A percentile compares a stretch with the other conserved stretches of the same genome.
Evolutionary conservation across 2,797 vertebrate genomes (phyloP).

Genomic region (Octomys mimax): DNA sequence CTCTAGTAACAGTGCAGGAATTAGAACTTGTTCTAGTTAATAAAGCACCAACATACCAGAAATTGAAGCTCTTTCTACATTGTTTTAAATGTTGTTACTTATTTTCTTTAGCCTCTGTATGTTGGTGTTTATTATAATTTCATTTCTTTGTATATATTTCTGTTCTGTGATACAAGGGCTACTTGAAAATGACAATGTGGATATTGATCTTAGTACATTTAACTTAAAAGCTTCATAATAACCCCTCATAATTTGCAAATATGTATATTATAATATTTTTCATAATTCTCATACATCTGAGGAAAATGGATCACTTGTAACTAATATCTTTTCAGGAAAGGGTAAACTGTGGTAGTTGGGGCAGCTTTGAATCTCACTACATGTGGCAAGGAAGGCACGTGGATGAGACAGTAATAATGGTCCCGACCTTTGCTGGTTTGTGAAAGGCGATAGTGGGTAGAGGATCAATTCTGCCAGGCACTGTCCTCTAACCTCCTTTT

Average conservation of each 20-base stretch:
- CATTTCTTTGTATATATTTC: slow-evolving; percentile 50
- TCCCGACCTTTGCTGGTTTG: background rate
- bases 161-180: background rate
- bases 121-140: slow-evolving; percentile 47
- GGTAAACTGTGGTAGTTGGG: slow-evolving; percentile 2
- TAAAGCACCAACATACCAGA: slow-evolving; percentile 25
- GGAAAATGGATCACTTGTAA: slow-evolving; percentile 42
- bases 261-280: slow-evolving; percentile 28
- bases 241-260: slow-evolving; percentile 42
- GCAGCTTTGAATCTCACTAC: slow-evolving; percentile 33
- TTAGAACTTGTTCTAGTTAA: slow-evolving; percentile 20
- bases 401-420: background rate
- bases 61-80: background rate
- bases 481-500: background rate
- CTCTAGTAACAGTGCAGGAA: background rate
- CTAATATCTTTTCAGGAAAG: slow-evolving; percentile 48
- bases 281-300: slow-evolving; percentile 24
- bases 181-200: slow-evolving; percentile 23
- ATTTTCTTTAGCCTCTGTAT: background rate
- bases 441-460: background rate
- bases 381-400: background rate
- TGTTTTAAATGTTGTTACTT: slow-evolving; percentile 45
- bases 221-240: slow-evolving; percentile 49
- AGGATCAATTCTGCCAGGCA: background rate
- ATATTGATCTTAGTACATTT: slow-evolving; percentile 45